Percentiles rank a stretch among this genome's conserved stretches.
These are phyloP conservation scores for Nothobranchius furzeri DNA, from an alignment of 2,113 vertebrate species.

Conservation along the genomic window DNA sequence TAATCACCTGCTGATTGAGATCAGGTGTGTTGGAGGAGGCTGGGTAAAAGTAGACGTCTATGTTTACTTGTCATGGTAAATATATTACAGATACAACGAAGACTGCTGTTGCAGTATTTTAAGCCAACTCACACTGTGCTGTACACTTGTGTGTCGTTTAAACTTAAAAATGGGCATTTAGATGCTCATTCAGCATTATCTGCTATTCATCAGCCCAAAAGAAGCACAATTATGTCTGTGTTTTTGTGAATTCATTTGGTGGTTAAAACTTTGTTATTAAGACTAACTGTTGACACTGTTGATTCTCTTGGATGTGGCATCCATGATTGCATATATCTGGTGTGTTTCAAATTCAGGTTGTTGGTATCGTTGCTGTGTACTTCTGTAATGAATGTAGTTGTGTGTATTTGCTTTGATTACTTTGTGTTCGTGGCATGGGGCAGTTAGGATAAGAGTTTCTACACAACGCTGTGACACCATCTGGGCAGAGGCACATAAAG, in stretches of 20 bases:
- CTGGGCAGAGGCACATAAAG: constrained; percentile 82
- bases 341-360: constrained; percentile 24
- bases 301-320: constrained; percentile 11
- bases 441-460: constrained; percentile 78
- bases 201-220: constrained; percentile 65
- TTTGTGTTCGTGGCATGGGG: constrained; percentile 55
- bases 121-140: constrained; percentile 47
- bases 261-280: constrained; percentile 72
- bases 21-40: too few species aligned
- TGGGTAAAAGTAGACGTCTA: background rate
- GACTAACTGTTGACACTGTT: constrained; percentile 60
- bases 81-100: constrained; percentile 36
- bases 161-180: constrained; percentile 66
- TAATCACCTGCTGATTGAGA: too few species aligned
- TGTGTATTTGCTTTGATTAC: constrained; percentile 39
- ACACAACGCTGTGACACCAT: constrained; percentile 82
- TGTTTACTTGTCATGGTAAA: constrained; percentile 30
- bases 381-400: constrained; percentile 14
- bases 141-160: constrained; percentile 64
- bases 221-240: constrained; percentile 22
- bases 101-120: constrained; percentile 67
- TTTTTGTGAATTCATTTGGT: constrained; percentile 19
- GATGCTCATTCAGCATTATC: constrained; percentile 57
- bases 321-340: constrained; percentile 31
- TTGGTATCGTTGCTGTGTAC: constrained; percentile 24